Base-by-base conservation (phyloP, 2,888 invertebrate species). In the Acleris sparsana region DNA sequence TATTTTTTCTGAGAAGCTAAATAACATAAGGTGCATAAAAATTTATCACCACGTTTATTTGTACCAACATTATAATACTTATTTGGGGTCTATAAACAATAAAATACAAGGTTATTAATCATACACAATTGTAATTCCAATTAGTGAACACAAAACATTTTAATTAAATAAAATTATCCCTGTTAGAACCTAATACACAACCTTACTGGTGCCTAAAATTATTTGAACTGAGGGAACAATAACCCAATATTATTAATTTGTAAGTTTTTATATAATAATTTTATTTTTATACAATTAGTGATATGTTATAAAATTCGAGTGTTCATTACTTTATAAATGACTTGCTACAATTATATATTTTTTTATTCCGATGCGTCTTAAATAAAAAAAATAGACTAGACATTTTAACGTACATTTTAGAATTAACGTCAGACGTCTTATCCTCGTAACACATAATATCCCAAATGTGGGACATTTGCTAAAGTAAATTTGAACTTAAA, bases 281-380 rank as follows among this genome's bases (percentile, higher is more conserved):
- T 46, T 2, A 17, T 46, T 46, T 46, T 46, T 6, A 46, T 46
- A n/a, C 16, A 61, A 61, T 65, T 65, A 65, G 55, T 65, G 65
- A 65, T 65, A 65, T 65, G 65, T 65, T 65, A 61, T 46, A 56
- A 65, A 65, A 65, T 65, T 65, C 65, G 60, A 65, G 44, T 51
- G 43, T 51, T 43, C 17, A 29, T 43, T 18, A 6, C 43, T n/a
- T 49, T 51, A 22, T 46, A 46, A 16, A 46, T 46, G n/a, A n/a
- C 16, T 4, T 39, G 39, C 13, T 13, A 39, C 46, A 46, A 6
- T n/a, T 46, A 46, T 5, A 5, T 6, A 44, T 3, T 5, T 46
- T 46, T n/a, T n/a, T n/a, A 17, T 46, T 46, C 6, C 46, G 6
- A 46, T 46, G 46, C 46, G 13, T 39, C 39, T 39, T 39, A 39